Evolutionary conservation across 2,888 invertebrate species (phyloP).

Genomic region (Clitarchus hookeri): DNA sequence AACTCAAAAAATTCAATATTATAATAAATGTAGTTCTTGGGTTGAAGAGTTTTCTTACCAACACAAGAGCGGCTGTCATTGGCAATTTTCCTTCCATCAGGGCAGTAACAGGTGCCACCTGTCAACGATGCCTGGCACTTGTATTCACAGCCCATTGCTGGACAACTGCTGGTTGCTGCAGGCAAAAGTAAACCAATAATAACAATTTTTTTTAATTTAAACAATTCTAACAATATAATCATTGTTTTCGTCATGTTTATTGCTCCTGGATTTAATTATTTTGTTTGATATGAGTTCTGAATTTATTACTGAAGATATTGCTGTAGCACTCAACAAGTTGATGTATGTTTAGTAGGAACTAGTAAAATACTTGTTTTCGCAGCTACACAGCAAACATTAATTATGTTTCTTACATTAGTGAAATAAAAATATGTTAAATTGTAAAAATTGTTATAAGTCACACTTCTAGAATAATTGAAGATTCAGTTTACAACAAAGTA

Average conservation of each 20-base stretch:
- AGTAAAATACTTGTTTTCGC: too few relatives aligned
- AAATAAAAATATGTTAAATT: too few relatives aligned
- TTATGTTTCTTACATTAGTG: too few relatives aligned
- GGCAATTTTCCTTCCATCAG: slow-evolving; percentile 80
- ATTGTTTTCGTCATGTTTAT: too few relatives aligned
- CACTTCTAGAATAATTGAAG: too few relatives aligned
- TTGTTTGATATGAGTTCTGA: neutral
- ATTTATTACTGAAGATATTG: neutral
- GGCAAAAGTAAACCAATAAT: slow-evolving; percentile 30
- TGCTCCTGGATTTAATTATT: too few relatives aligned
- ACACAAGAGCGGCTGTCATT: slow-evolving; percentile 83
- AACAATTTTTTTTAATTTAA: neutral
- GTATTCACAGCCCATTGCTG: slow-evolving; percentile 84
- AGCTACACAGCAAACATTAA: too few relatives aligned
- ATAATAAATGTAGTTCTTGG: neutral
- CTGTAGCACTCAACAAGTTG: neutral
- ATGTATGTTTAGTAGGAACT: too few relatives aligned
- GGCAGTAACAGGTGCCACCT: slow-evolving; percentile 91
- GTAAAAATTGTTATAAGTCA: too few relatives aligned
- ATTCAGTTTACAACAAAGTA: too few relatives aligned
- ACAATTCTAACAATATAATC: too few relatives aligned
- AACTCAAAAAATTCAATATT: too few relatives aligned
- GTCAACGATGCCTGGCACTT: slow-evolving; percentile 88
- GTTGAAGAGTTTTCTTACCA: slow-evolving; percentile 54
- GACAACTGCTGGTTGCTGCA: slow-evolving; percentile 80